These are phyloP conservation scores for Parasteatoda tepidariorum DNA, from an alignment of 1,140 invertebrate species.

Conservation along the genomic window DNA sequence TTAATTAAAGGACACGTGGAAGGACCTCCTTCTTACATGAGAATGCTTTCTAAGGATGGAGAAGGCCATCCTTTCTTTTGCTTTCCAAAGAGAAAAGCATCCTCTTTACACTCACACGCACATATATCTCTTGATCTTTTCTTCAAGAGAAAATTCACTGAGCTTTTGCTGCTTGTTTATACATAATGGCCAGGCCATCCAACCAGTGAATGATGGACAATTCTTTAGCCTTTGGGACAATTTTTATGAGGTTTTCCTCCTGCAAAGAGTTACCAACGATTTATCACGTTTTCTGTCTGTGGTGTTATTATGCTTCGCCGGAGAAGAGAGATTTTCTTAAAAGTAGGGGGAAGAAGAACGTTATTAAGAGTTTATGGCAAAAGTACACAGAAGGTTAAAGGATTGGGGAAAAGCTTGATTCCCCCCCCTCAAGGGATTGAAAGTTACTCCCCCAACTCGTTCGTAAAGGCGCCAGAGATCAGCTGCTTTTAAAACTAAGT, in stretches of 20 bases:
- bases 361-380: constrained; percentile 30
- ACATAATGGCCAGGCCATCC: constrained; percentile 20
- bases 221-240: constrained; percentile 30
- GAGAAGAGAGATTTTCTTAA: too few species aligned
- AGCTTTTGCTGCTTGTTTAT: constrained; percentile 22
- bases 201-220: constrained; percentile 22
- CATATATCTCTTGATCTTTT: constrained; percentile 3
- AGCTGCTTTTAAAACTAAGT: too few species aligned
- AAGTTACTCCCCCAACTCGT: too few species aligned
- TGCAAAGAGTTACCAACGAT: constrained; percentile 10
- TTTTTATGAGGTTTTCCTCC: constrained; percentile 11
- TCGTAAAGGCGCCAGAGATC: too few species aligned
- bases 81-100: too few species aligned
- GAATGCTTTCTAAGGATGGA: constrained; percentile 23
- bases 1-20: constrained; percentile 25
- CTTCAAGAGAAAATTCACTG: not conserved
- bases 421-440: not conserved
- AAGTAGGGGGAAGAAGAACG: too few species aligned
- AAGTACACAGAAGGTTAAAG: not conserved
- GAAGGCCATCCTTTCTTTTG: constrained; percentile 12
- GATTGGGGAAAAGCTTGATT: constrained; percentile 1
- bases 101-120: constrained; percentile 16
- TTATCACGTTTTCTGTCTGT: constrained; percentile 1
- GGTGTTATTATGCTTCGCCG: too few species aligned
- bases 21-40: constrained; percentile 1